Percentiles rank a stretch among this genome's conserved stretches.
Conservation (phyloP, 92 coral and sea anemone species). For the Pocillopora meandrina region DNA sequence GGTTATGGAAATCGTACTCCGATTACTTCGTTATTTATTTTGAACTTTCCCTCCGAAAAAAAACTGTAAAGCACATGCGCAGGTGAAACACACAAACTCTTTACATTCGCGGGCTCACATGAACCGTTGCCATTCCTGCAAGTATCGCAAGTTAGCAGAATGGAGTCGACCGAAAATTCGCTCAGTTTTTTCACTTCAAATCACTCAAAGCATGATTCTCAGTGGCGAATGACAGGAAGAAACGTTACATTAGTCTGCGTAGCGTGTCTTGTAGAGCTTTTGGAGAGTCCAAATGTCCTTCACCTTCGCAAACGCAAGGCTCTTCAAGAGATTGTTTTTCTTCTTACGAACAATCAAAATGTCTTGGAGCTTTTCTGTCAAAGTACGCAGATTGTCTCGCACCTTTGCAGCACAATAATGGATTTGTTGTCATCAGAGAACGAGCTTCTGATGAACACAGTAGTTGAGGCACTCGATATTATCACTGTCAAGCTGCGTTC, state of each 20-base stretch:
- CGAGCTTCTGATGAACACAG: constrained; percentile 52
- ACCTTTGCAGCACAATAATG: constrained; percentile 64
- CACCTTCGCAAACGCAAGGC: constrained; percentile 77
- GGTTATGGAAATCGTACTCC: background rate
- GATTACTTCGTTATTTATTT: constrained; percentile 32
- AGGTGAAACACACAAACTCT: constrained; percentile 11
- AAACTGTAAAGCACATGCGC: constrained; percentile 47
- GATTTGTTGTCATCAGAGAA: constrained; percentile 68
- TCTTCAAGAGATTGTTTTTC: constrained; percentile 72
- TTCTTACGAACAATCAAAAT: constrained; percentile 60
- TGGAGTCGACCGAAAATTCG: constrained; percentile 49
- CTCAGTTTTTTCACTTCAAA: constrained; percentile 80
- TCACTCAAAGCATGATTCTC: constrained; percentile 78
- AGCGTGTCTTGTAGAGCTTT: constrained; percentile 92
- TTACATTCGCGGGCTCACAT: constrained; percentile 54
- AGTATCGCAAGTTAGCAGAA: background rate
- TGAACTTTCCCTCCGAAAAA: constrained; percentile 70
- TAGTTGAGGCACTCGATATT: constrained; percentile 66
- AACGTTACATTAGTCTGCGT: constrained; percentile 72
- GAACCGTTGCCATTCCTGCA: constrained; percentile 32
- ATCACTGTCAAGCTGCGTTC: constrained; percentile 64
- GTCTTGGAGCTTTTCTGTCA: constrained; percentile 51
- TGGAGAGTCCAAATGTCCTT: constrained; percentile 66
- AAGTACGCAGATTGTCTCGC: constrained; percentile 62
- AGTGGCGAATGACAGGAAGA: constrained; percentile 77